A percentile compares a stretch with the other conserved stretches of the same genome.
phyloP scores from a whole-genome alignment of 2,797 vertebrate species.

The Sebastes wilsoni region DNA sequence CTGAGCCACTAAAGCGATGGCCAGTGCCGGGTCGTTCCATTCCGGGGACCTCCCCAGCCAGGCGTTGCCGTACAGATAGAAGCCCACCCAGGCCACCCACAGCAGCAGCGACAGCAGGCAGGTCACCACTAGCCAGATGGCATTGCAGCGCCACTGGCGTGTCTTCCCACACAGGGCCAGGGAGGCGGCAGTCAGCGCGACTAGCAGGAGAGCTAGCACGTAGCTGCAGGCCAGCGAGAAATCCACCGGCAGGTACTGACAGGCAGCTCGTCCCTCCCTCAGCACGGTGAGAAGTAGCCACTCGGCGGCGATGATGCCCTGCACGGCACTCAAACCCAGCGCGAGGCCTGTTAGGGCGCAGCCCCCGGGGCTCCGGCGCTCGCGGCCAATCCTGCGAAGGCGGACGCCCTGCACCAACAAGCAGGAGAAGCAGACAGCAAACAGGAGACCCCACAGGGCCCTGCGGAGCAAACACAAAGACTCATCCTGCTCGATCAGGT shows the following conservation, averaged over 20 bases:
- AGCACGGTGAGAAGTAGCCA: constrained; percentile 96
- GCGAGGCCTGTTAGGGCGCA: constrained; percentile 89
- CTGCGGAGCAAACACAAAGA: constrained; percentile 88
- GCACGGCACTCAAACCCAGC: constrained; percentile 89
- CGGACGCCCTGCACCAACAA: constrained; percentile 92
- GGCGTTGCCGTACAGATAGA: constrained; percentile 92
- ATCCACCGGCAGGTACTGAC: constrained; percentile 92
- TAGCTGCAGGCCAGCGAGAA: constrained; percentile 93
- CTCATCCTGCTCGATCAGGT: constrained; percentile 92
- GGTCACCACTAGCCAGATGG: constrained; percentile 89
- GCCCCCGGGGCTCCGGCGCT: constrained; percentile 88
- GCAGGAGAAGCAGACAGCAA: constrained; percentile 94
- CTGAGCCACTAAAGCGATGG: constrained; percentile 91
- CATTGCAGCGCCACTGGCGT: constrained; percentile 91
- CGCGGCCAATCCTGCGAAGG: constrained; percentile 86
- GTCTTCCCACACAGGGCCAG: constrained; percentile 93
- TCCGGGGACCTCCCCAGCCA: constrained; percentile 84
- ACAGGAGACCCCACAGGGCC: constrained; percentile 93
- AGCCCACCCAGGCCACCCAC: constrained; percentile 95
- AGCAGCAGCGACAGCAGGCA: constrained; percentile 90
- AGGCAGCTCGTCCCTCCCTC: constrained; percentile 88
- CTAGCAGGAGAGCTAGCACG: constrained; percentile 88
- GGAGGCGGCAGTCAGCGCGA: constrained; percentile 85
- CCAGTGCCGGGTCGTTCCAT: constrained; percentile 92
- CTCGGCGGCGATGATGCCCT: constrained; percentile 94